Base-by-base conservation (phyloP, 2,888 invertebrate species). In the Parnassius smintheus region DNA sequence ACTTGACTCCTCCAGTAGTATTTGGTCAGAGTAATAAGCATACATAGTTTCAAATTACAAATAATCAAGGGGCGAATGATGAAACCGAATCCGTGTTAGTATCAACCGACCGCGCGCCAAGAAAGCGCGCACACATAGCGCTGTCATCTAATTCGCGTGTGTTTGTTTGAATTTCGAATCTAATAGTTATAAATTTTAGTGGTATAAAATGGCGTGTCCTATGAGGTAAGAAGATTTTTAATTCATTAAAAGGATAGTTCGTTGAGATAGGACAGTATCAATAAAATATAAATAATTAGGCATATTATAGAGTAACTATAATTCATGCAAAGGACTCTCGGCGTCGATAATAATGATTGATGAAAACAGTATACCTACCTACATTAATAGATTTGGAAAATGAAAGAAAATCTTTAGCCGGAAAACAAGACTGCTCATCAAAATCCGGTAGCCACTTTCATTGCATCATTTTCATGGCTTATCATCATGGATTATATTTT, bases 131-230 rank as follows among this genome's bases (percentile, higher is more conserved):
- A 82, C 73, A 68, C 59, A 22, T 35, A 41, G 52, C 61, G 61
- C 48, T 35, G 35, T 35, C 13, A 56, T 44, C 18, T 51, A 57
- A 25, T 35, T 66, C 67, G 73, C 70, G 73, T 65, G 67, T 69
- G 69, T 62, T 51, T 59, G 53, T 68, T 71, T 62, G 58, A 66
- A 69, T 66, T 55, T 48, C 70, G 70, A 59, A 64, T 63, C 65
- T 65, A 62, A 52, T 25, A 56, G 13, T 65, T 70, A 62, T 48
- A 60, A 42, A 56, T 59, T 56, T 65, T 62, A 66, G 63, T 59
- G 45, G 51, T 50, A 13, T 22, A 81, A 74, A 72, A 91, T 91
- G 90, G 89, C 86, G 56, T 91, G 90, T 69, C 90, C 90, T 51
- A 89, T 90, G 89, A 83, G 90, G 90, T 90, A 53, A 81, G 78